A percentile compares a stretch with the other conserved stretches of the same genome.
Evolutionary conservation across 2,888 invertebrate genomes (phyloP).

Genomic region (Dryadula phaetusa): DNA sequence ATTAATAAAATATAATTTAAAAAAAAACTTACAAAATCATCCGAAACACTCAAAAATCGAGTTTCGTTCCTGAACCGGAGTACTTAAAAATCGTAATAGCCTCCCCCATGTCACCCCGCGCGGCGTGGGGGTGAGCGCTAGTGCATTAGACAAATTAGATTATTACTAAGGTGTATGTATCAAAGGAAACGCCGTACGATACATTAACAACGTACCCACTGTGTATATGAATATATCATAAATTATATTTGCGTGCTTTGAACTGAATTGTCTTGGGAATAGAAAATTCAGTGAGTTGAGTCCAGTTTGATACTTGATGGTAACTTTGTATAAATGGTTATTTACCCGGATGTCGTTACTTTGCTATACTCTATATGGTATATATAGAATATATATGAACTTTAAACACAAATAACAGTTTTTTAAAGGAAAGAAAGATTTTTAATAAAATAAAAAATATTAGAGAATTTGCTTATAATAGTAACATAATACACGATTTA

Average conservation of each 20-base stretch:
- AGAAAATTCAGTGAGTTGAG: not conserved
- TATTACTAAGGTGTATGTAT: constrained; percentile 47
- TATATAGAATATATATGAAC: too few relatives aligned
- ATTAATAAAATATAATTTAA: not conserved
- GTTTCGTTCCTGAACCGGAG: not conserved
- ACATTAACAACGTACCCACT: constrained; percentile 24
- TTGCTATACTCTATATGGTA: too few relatives aligned
- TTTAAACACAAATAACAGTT: too few relatives aligned
- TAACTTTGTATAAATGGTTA: not conserved
- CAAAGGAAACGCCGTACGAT: constrained; percentile 20
- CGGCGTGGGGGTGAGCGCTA: constrained; percentile 48
- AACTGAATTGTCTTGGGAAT: constrained; percentile 1
- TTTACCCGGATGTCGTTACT: too few relatives aligned
- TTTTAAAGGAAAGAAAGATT: too few relatives aligned
- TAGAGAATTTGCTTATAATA: too few relatives aligned
- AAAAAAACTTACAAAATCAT: not conserved
- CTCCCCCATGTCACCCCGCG: constrained; percentile 34
- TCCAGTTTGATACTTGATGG: not conserved
- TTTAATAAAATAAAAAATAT: too few relatives aligned
- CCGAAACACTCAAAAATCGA: not conserved
- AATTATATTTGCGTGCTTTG: constrained; percentile 22
- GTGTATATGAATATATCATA: not conserved
- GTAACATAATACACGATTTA: too few relatives aligned
- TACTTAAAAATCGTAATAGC: constrained; percentile 23
- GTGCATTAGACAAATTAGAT: constrained; percentile 68